Conservation (phyloP, 2,888 invertebrate genomes). For the Eledona agricola region DNA sequence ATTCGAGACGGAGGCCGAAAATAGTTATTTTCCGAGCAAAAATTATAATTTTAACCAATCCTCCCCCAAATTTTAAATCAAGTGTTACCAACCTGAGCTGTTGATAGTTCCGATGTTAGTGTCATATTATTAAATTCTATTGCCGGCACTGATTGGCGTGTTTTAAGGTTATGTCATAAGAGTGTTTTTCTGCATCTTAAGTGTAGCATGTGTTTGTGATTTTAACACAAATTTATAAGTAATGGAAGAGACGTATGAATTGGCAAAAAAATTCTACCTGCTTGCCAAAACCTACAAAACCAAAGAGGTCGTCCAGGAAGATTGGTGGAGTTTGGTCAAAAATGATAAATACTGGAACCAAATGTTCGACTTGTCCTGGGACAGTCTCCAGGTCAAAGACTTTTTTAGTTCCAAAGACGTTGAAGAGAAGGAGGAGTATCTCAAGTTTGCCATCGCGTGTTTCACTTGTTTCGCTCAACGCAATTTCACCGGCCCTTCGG, state of each 20-base stretch:
- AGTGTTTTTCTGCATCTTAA: too few relatives aligned
- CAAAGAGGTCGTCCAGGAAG: conserved; percentile 1
- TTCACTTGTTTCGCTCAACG: conserved; percentile 78
- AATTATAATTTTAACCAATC: too few relatives aligned
- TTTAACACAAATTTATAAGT: too few relatives aligned
- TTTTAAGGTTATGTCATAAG: conserved; percentile 5
- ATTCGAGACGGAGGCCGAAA: too few relatives aligned
- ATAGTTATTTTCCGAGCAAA: too few relatives aligned
- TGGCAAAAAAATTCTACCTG: conserved; percentile 22
- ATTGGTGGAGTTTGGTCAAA: conserved; percentile 31
- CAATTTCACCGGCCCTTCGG: conserved; percentile 82
- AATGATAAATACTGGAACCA: conserved; percentile 42
- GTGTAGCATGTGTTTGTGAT: conserved; percentile 1
- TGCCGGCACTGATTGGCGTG: background rate
- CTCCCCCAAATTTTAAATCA: too few relatives aligned
- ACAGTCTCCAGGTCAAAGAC: conserved; percentile 39
- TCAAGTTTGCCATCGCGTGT: conserved; percentile 70
- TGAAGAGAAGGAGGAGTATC: conserved; percentile 62
- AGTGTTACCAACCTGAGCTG: too few relatives aligned
- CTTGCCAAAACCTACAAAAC: conserved; percentile 14
- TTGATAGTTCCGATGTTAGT: too few relatives aligned
- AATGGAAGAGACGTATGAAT: conserved; percentile 11
- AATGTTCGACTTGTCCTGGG: conserved; percentile 40
- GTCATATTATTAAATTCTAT: background rate
- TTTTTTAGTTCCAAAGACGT: conserved; percentile 47